Base-by-base conservation (phyloP, 2,113 vertebrate genomes). In the Anser brachyrhynchus region DNA sequence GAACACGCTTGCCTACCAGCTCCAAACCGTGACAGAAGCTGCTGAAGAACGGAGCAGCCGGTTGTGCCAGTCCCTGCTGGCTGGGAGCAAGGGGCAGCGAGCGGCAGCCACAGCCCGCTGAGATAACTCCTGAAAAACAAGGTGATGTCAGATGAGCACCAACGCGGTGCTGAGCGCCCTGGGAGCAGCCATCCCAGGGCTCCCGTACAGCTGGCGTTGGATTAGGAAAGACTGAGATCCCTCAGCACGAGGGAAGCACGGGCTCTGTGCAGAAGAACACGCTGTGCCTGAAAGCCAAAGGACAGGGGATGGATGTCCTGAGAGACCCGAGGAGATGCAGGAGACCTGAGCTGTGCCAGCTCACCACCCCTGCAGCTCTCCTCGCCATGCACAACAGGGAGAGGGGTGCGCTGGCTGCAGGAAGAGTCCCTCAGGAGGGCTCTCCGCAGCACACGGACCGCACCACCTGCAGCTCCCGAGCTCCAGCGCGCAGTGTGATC, bases 91-190 rank as follows among this genome's bases (percentile, higher is more conserved):
- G 46, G 86, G 87, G 62, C 66, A 95, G 87, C 6, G 51, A 89
- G 73, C 73, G 84, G 13, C 91, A 94, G 70, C 46, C 69, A 67
- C 59, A 89, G 83, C 73, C 91, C 81, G n/a, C 73, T 33, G 12
- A 78, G 57, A 10, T 31, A 93, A 78, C 73, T 91, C 73, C 84
- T 49, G 49, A 39, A 82, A 89, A 95, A 95, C 52, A 75, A 93
- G 70, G 81, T 87, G 92, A 96, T 84, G 87, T 73, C 91, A 95
- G 76, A 57, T 2, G 2, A 87, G 61, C 69, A 46, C 2, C 1
- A 78, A 83, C 12, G 20, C 3, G 17, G 67, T 89, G 95, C 83
- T 84, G 91, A 70, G 46, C 62, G 87, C 43, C 86, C 91, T 57
- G 70, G 0, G 0, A 91, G 61, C 72, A 86, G 69, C 65, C 12